A percentile compares a stretch with the other conserved stretches of the same genome.
These are phyloP conservation scores for Arenaria interpres DNA, from an alignment of 2,113 vertebrate genomes.

Conservation along the genomic window DNA sequence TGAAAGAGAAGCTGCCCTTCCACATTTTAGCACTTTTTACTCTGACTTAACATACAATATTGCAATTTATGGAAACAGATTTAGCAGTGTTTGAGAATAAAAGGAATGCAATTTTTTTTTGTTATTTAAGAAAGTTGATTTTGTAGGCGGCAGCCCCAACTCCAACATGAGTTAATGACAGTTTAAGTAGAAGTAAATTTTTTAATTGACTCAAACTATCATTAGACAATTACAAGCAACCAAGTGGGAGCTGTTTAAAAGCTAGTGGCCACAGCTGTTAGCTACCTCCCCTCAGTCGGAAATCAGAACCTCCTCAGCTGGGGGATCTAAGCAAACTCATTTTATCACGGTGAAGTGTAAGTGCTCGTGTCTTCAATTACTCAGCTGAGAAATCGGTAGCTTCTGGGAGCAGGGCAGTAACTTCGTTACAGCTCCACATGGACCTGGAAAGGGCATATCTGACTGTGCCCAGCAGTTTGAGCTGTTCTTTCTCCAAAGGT, in stretches of 20 bases:
- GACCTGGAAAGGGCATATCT: neutral
- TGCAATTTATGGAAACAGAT: neutral
- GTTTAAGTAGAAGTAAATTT: neutral
- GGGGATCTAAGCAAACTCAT: neutral
- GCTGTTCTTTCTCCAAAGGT: neutral
- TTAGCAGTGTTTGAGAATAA: neutral
- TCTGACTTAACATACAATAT: neutral
- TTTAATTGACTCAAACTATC: slow-evolving; percentile 10
- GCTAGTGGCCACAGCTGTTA: slow-evolving; percentile 30
- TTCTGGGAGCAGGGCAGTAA: neutral
- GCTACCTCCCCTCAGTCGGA: neutral
- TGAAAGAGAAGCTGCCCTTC: slow-evolving; percentile 46
- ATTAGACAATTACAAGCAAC: neutral
- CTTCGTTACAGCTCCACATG: neutral
- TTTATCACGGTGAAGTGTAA: neutral
- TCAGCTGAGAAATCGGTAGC: neutral
- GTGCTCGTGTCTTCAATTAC: neutral
- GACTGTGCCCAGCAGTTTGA: neutral
- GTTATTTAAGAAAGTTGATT: neutral
- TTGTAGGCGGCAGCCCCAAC: neutral
- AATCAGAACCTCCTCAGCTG: neutral
- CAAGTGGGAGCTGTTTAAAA: slow-evolving; percentile 4
- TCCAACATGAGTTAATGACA: neutral
- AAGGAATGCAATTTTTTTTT: neutral
- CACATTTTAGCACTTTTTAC: neutral